phyloP scores from a whole-genome alignment of 2,888 invertebrate species.

The Lepidocyrtinus sp. region DNA sequence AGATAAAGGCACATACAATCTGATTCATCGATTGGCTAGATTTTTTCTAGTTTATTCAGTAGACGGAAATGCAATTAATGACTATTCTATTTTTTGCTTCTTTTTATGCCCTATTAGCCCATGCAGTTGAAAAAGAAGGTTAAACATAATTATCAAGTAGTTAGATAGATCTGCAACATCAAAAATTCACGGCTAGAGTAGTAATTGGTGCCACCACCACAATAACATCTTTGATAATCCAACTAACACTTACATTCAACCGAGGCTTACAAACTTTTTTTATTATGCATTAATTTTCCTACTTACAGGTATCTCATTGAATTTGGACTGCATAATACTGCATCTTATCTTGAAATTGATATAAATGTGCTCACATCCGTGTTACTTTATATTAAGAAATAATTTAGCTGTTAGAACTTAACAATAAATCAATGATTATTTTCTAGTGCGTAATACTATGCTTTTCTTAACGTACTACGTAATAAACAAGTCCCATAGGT shows the following conservation, averaged over 20 bases:
- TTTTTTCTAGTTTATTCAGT: too few relatives aligned
- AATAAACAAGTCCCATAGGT: background rate
- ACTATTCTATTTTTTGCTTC: background rate
- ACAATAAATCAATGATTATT: too few relatives aligned
- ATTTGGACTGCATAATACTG: background rate
- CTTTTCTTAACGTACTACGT: too few relatives aligned
- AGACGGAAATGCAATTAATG: slow-evolving; percentile 3
- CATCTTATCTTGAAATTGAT: background rate
- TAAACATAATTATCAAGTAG: background rate
- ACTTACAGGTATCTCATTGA: too few relatives aligned
- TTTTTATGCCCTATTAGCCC: background rate
- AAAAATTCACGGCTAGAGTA: background rate
- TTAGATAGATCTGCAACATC: background rate
- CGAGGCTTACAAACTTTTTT: background rate
- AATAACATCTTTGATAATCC: too few relatives aligned
- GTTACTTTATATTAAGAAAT: too few relatives aligned
- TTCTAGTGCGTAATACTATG: too few relatives aligned
- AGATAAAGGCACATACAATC: too few relatives aligned
- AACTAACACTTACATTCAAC: too few relatives aligned
- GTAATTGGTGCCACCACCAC: background rate
- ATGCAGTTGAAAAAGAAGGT: slow-evolving; percentile 2
- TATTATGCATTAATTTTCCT: too few relatives aligned
- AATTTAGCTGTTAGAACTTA: too few relatives aligned
- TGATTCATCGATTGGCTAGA: too few relatives aligned
- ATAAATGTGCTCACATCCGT: background rate